These are phyloP conservation scores for Drosophila ogumai DNA, from an alignment of 1,140 invertebrate species.

Conservation along the genomic window DNA sequence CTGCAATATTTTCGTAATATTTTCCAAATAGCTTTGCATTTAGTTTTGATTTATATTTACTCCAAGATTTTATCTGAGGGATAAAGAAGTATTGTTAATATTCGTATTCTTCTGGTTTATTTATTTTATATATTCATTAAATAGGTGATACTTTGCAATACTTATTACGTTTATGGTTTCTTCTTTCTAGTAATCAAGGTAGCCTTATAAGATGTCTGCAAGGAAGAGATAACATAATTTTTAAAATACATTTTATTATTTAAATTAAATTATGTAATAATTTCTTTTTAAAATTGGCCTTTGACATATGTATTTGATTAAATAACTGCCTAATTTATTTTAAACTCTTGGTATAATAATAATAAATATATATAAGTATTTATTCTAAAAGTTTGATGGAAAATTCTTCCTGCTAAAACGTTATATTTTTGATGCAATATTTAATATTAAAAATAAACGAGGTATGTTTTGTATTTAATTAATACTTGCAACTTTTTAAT, in stretches of 20 bases:
- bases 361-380: too few relatives aligned
- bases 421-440: too few relatives aligned
- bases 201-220: background rate
- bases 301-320: background rate
- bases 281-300: too few relatives aligned
- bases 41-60: background rate
- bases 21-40: background rate
- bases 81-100: background rate
- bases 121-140: background rate
- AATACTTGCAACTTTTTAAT: too few relatives aligned
- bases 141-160: background rate
- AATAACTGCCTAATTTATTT: background rate
- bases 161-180: background rate
- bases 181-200: background rate
- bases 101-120: background rate
- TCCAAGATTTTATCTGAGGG: background rate
- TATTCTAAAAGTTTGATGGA: too few relatives aligned
- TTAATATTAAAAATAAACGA: too few relatives aligned
- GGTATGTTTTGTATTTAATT: too few relatives aligned
- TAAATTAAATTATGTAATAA: background rate
- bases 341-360: too few relatives aligned
- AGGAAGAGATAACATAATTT: background rate
- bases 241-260: too few relatives aligned
- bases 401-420: too few relatives aligned
- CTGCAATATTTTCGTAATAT: constrained; percentile 11